A percentile compares a stretch with the other conserved stretches of the same genome.
Evolutionary conservation across 2,797 vertebrate species (phyloP).

Genomic region (Antennarius maculatus): DNA sequence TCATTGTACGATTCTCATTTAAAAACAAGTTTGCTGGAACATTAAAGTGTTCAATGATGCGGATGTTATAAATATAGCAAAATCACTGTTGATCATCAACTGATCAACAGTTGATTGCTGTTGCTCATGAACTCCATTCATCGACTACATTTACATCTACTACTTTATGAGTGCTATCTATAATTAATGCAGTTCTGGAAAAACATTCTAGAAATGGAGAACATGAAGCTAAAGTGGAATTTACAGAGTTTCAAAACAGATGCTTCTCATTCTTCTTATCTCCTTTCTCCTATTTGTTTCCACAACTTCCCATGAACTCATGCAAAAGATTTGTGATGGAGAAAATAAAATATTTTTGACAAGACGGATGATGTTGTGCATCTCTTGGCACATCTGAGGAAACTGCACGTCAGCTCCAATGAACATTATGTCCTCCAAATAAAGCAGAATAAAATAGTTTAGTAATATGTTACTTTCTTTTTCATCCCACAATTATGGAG

Average conservation of each 20-base stretch:
- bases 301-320: slow-evolving; percentile 30
- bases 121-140: too few species aligned
- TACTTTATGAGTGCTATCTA: too few species aligned
- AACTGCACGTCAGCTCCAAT: slow-evolving; percentile 59
- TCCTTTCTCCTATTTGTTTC: slow-evolving; percentile 11
- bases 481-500: slow-evolving; percentile 27
- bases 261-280: slow-evolving; percentile 33
- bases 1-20: too few species aligned
- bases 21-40: too few species aligned
- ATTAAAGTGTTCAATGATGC: too few species aligned
- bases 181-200: not conserved
- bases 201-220: slow-evolving; percentile 30
- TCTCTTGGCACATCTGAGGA: slow-evolving; percentile 40
- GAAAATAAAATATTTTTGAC: slow-evolving; percentile 50
- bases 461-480: slow-evolving; percentile 30
- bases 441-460: slow-evolving; percentile 40
- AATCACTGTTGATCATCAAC: too few species aligned
- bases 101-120: too few species aligned
- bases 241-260: slow-evolving; percentile 42
- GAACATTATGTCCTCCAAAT: slow-evolving; percentile 57
- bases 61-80: too few species aligned
- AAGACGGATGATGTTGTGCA: slow-evolving; percentile 43
- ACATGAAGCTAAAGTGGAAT: slow-evolving; percentile 17
- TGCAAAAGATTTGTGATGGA: slow-evolving; percentile 23
- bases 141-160: too few species aligned